Evolutionary conservation across 2,113 vertebrate species (phyloP).

Genomic region (Psilopogon haemacephalus): DNA sequence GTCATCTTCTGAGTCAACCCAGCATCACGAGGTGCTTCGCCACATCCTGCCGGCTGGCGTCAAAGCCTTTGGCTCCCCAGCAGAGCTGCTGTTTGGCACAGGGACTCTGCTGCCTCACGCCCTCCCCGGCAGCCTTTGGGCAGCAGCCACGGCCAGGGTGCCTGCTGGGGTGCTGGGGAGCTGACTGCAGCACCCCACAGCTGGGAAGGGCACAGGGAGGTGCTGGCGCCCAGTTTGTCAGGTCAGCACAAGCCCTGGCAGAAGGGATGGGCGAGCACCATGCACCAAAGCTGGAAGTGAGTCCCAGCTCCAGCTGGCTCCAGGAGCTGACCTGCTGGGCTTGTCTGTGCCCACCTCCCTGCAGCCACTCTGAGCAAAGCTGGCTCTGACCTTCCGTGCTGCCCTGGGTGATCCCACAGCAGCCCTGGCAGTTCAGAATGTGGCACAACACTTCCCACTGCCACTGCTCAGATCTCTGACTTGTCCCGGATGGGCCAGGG

Average conservation of each 20-base stretch:
- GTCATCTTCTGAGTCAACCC: constrained; percentile 33
- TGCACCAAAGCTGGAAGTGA: neutral
- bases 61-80: neutral
- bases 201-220: neutral
- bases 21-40: neutral
- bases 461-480: neutral
- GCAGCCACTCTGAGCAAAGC: neutral
- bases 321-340: neutral
- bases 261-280: neutral
- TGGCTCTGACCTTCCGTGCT: rapidly evolving
- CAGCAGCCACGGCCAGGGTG: neutral
- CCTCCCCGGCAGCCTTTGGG: neutral
- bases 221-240: neutral
- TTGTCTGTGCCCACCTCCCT: neutral
- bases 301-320: rapidly evolving
- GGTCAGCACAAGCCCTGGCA: neutral
- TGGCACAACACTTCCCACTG: neutral
- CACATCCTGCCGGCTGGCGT: constrained; percentile 33
- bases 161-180: neutral
- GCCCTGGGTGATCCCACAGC: rapidly evolving
- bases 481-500: neutral
- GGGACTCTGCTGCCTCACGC: neutral
- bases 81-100: neutral
- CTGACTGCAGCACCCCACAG: neutral
- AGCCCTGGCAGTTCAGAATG: too few species aligned